These are phyloP conservation scores for Pasiphila rectangulata DNA, from an alignment of 2,888 invertebrate species.

Conservation along the genomic window DNA sequence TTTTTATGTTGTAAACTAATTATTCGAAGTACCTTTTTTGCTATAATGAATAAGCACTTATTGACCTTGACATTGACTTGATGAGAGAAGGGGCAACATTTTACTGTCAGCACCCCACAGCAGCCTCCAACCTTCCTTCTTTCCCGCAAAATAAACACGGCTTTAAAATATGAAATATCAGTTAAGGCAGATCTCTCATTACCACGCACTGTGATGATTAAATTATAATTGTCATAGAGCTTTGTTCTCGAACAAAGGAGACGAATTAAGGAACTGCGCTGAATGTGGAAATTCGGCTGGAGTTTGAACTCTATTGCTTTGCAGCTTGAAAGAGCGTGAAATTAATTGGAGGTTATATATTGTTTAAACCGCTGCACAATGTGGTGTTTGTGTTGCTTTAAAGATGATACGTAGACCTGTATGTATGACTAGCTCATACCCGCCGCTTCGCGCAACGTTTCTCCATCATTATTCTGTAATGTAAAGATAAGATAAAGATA, in stretches of 20 bases:
- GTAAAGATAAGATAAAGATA: no score
- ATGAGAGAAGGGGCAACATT: no score
- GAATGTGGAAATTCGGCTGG: constrained; percentile 18
- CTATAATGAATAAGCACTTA: no score
- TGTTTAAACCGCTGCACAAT: not conserved
- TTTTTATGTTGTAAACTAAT: no score
- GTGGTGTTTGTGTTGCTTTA: no score
- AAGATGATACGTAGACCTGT: no score
- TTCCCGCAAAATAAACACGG: constrained; percentile 9
- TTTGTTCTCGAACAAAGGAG: constrained; percentile 31
- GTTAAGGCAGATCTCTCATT: constrained; percentile 30
- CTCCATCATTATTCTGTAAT: no score
- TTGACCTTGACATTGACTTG: no score
- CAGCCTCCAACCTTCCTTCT: not conserved
- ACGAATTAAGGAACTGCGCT: constrained; percentile 29
- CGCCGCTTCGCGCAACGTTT: no score
- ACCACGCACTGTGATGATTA: constrained; percentile 30
- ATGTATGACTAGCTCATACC: no score
- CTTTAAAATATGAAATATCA: constrained; percentile 24
- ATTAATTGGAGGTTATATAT: not conserved
- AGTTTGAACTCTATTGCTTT: constrained; percentile 11
- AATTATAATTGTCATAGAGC: constrained; percentile 32
- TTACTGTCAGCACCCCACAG: no score
- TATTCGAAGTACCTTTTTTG: no score
- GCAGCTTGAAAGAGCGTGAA: not conserved